Percentiles rank a stretch among this genome's conserved stretches.
Evolutionary conservation across 1,140 invertebrate species (phyloP).

Genomic region (Pseudachorutes palmiensis): DNA sequence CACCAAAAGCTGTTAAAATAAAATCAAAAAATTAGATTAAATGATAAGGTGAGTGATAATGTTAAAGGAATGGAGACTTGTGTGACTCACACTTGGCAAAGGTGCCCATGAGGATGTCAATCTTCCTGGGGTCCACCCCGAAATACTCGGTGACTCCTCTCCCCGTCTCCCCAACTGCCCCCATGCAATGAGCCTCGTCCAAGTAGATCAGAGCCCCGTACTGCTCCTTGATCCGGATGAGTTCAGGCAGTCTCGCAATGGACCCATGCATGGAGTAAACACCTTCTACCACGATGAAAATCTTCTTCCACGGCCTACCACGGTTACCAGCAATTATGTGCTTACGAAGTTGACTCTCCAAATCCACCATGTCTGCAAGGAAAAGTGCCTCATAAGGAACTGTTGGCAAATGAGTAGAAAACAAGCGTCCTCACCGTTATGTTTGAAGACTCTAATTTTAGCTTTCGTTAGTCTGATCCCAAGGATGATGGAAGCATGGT

Average conservation of each 20-base stretch:
- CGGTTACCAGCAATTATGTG: conserved; percentile 74
- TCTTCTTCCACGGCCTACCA: conserved; percentile 79
- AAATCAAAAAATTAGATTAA: background rate
- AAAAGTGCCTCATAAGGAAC: too few species aligned
- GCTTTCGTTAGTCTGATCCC: conserved; percentile 81
- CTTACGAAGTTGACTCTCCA: conserved; percentile 69
- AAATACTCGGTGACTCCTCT: conserved; percentile 65
- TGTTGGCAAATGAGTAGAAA: too few species aligned
- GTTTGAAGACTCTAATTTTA: conserved; percentile 76
- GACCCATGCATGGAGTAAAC: conserved; percentile 98
- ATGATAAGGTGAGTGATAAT: background rate
- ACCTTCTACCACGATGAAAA: conserved; percentile 88
- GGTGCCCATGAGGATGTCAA: conserved; percentile 52
- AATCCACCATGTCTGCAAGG: conserved; percentile 68
- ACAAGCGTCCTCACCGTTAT: conserved; percentile 55
- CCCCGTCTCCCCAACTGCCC: conserved; percentile 78
- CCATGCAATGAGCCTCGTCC: conserved; percentile 75
- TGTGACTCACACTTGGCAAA: conserved; percentile 45
- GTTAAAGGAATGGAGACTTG: background rate
- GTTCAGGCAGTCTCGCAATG: conserved; percentile 76
- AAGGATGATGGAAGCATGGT: conserved; percentile 91
- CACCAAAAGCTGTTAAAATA: conserved; percentile 43
- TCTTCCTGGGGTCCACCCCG: conserved; percentile 45
- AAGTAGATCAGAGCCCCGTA: conserved; percentile 57
- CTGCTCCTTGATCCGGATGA: conserved; percentile 86